These are phyloP conservation scores for Periophthalmus modestus DNA, from an alignment of 2,113 vertebrate genomes.

Conservation along the genomic window DNA sequence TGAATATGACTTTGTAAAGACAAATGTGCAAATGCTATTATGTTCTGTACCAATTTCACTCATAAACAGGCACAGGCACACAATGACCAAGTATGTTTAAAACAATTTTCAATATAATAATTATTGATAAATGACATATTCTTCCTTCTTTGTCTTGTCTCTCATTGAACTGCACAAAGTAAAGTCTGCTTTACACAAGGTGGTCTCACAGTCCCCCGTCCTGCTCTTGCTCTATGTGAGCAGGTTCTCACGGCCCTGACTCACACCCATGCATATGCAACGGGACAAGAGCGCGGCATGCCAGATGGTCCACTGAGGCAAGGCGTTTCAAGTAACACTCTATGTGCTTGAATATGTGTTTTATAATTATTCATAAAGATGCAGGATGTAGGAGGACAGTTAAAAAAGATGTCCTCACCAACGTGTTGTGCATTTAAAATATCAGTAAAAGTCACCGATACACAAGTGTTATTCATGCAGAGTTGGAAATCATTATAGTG, in stretches of 20 bases:
- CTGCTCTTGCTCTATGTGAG: background rate
- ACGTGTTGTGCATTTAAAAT: background rate
- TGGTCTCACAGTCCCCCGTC: background rate
- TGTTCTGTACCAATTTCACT: too few relatives aligned
- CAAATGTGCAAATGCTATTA: too few relatives aligned
- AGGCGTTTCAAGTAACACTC: slow-evolving; percentile 10
- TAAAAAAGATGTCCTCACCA: background rate
- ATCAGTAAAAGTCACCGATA: background rate
- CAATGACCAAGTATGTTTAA: too few relatives aligned
- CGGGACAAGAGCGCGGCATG: background rate
- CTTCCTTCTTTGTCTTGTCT: background rate
- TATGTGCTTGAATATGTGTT: slow-evolving; percentile 2
- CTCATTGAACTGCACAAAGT: background rate
- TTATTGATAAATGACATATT: background rate
- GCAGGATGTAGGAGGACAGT: background rate
- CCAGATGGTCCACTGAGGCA: slow-evolving; percentile 5
- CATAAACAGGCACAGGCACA: too few relatives aligned
- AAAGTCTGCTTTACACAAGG: background rate
- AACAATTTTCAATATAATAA: background rate
- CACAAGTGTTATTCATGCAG: background rate
- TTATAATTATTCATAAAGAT: slow-evolving; percentile 3
- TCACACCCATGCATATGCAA: slow-evolving; percentile 9
- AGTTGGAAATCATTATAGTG: background rate
- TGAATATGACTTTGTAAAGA: too few relatives aligned
- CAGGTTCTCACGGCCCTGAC: slow-evolving; percentile 3